A percentile compares a stretch with the other conserved stretches of the same genome.
phyloP scores from a whole-genome alignment of 2,113 vertebrate genomes.

The Zosterops japonicus region DNA sequence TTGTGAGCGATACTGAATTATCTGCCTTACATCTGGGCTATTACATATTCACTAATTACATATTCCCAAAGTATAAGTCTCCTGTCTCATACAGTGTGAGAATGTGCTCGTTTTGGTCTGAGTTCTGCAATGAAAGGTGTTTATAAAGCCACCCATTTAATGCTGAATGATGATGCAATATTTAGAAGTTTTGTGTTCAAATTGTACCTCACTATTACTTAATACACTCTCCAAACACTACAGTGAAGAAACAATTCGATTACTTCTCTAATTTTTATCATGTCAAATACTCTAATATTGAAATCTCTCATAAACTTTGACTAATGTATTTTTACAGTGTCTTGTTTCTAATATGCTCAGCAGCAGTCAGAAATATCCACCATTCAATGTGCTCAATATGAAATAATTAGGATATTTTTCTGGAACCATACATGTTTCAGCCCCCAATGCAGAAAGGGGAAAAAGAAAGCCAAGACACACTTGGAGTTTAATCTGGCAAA shows the following conservation, averaged over 20 bases:
- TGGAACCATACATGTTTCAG: not conserved
- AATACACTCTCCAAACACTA: not conserved
- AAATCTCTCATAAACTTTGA: not conserved
- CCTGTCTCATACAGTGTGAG: not conserved
- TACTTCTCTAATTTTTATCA: not conserved
- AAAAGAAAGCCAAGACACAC: not conserved
- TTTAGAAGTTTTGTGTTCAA: not conserved
- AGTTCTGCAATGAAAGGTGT: not conserved
- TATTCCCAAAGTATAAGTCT: not conserved
- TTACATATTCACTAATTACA: not conserved
- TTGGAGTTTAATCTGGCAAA: not conserved
- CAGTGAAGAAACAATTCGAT: not conserved
- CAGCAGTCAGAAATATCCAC: not conserved
- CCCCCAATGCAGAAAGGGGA: accelerated
- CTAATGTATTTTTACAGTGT: not conserved
- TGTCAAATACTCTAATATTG: not conserved
- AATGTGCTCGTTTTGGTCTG: not conserved
- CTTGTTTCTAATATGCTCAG: not conserved
- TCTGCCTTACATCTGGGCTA: not conserved
- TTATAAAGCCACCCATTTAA: not conserved
- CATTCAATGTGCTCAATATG: not conserved
- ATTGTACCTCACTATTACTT: not conserved
- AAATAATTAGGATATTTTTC: not conserved
- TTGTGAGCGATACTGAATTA: not conserved
- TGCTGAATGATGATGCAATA: not conserved